Evolutionary conservation across 2,888 invertebrate species (phyloP).

Genomic region (Drosophila picticornis): DNA sequence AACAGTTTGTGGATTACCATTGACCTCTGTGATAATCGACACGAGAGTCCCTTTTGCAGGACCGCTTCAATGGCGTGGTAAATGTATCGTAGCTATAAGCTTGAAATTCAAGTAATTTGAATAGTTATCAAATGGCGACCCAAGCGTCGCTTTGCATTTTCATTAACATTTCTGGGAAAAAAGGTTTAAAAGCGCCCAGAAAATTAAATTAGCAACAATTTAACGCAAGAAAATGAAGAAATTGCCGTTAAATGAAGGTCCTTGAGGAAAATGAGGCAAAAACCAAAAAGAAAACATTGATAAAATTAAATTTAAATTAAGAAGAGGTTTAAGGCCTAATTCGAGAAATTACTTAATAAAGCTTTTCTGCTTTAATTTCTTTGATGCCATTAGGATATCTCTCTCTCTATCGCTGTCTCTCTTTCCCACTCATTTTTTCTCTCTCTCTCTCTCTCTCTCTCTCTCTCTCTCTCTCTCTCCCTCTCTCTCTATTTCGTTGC

Average conservation of each 20-base stretch:
- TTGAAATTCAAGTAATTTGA: conserved; percentile 11
- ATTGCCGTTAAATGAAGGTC: background rate
- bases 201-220: conserved; percentile 30
- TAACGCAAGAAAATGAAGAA: background rate
- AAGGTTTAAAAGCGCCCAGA: background rate
- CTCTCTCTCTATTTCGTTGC: too few species aligned
- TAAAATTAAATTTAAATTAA: background rate
- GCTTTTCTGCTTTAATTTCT: background rate
- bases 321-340: background rate
- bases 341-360: background rate
- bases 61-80: conserved; percentile 3
- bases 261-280: background rate
- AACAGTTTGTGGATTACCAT: conserved; percentile 50
- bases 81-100: conserved; percentile 16
- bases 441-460: background rate
- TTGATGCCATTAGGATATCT: background rate
- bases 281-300: background rate
- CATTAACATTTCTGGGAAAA: background rate
- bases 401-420: background rate
- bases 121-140: conserved; percentile 21
- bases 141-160: background rate
- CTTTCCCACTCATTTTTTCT: background rate
- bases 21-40: conserved; percentile 37
- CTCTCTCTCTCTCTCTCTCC: background rate
- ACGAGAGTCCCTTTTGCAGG: conserved; percentile 13